These are phyloP conservation scores for Caenorhabditis plicata DNA, from an alignment of 2,888 invertebrate species.

Conservation along the genomic window DNA sequence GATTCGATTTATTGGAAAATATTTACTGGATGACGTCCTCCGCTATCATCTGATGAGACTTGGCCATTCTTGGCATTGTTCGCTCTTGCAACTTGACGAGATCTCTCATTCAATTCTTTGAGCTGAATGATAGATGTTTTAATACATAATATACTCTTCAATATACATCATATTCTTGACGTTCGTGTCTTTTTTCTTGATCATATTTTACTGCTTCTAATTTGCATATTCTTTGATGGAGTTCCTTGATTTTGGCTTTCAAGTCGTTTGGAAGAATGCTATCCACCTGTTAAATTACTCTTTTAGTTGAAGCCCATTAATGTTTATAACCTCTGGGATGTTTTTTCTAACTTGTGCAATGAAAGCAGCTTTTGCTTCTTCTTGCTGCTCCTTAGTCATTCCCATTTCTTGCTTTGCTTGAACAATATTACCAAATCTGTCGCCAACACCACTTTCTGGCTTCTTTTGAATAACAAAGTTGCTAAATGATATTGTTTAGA, in stretches of 20 bases:
- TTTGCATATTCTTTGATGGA: conserved; percentile 63
- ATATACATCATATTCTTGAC: conserved; percentile 65
- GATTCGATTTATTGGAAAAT: not conserved
- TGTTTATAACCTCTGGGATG: conserved; percentile 28
- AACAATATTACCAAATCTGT: conserved; percentile 74
- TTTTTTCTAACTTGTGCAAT: conserved; percentile 25
- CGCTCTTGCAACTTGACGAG: conserved; percentile 61
- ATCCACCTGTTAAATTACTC: too few species aligned
- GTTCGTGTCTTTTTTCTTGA: conserved; percentile 64
- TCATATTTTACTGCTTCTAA: conserved; percentile 65
- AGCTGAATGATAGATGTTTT: conserved; percentile 40
- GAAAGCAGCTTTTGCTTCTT: conserved; percentile 80
- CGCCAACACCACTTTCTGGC: conserved; percentile 55
- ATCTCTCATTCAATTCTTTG: conserved; percentile 65
- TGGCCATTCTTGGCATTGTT: conserved; percentile 58
- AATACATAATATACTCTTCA: conserved; percentile 6
- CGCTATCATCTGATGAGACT: conserved; percentile 48
- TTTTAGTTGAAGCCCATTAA: too few species aligned
- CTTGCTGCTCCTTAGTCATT: conserved; percentile 99
- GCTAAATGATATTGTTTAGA: conserved; percentile 11
- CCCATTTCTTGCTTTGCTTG: conserved; percentile 92
- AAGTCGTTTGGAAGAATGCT: conserved; percentile 43
- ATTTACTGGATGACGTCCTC: conserved; percentile 45
- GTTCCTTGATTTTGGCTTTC: conserved; percentile 62
- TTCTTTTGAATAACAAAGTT: conserved; percentile 58